phyloP scores from a whole-genome alignment of 1,140 invertebrate genomes.

The Zophobas morio region DNA sequence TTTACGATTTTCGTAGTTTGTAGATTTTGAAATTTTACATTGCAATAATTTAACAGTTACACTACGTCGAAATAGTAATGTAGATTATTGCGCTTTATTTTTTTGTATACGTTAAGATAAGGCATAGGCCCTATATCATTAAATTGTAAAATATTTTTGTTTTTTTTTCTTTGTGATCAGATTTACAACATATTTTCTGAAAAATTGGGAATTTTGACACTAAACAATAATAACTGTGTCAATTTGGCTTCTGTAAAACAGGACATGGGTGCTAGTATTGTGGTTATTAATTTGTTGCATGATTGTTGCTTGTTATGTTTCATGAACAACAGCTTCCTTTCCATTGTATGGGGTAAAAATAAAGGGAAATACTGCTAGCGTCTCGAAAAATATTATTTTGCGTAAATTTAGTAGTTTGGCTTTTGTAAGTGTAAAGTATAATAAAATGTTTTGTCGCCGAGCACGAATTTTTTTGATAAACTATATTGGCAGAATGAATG shows the following conservation, averaged over 20 bases:
- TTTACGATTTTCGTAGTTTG: conserved; percentile 47
- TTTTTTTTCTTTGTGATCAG: conserved; percentile 29
- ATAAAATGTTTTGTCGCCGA: conserved; percentile 47
- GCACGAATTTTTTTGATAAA: conserved; percentile 47
- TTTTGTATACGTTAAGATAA: conserved; percentile 43
- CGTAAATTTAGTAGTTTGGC: conserved; percentile 40
- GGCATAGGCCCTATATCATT: conserved; percentile 40
- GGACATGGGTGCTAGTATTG: conserved; percentile 57
- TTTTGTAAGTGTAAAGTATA: conserved; percentile 46
- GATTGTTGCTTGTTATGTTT: conserved; percentile 60
- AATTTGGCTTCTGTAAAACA: conserved; percentile 50
- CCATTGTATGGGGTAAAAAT: conserved; percentile 17
- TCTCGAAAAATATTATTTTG: conserved; percentile 5
- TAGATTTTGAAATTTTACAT: conserved; percentile 43
- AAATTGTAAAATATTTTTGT: conserved; percentile 37
- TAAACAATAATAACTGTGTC: conserved; percentile 45
- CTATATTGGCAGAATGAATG: conserved; percentile 54
- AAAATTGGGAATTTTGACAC: conserved; percentile 24
- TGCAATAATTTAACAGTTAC: conserved; percentile 39
- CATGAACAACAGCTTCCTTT: conserved; percentile 44
- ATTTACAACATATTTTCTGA: conserved; percentile 17
- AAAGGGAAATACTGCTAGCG: conserved; percentile 12
- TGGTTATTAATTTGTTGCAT: conserved; percentile 56
- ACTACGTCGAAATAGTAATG: not conserved
- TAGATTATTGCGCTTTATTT: conserved; percentile 40